Conservation (phyloP, 2,888 invertebrate genomes). For the Temnothorax rugatulus region DNA sequence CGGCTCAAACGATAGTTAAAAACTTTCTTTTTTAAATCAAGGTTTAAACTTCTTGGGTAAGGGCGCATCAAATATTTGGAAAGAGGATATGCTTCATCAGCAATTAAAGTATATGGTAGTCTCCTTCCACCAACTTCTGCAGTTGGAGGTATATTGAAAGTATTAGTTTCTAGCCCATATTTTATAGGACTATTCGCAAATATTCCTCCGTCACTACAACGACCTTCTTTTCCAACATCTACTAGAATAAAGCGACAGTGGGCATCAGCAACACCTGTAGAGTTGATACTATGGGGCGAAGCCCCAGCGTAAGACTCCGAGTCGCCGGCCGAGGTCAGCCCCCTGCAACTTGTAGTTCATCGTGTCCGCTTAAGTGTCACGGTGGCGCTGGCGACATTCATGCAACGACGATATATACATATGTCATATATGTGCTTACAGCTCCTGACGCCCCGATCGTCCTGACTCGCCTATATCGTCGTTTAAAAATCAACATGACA, state of each 20-base stretch:
- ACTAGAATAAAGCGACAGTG: neutral
- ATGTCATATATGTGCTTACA: no score
- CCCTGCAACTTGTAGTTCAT: no score
- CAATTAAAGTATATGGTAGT: neutral
- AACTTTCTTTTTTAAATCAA: constrained; percentile 9
- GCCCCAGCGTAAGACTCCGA: no score
- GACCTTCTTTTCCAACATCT: constrained; percentile 13
- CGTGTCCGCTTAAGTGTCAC: no score
- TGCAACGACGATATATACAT: no score
- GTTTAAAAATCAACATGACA: no score
- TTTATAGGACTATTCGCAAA: constrained; percentile 10
- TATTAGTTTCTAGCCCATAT: neutral
- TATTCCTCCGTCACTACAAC: constrained; percentile 5
- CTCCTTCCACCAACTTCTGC: neutral
- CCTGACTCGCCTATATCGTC: no score
- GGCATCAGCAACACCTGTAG: neutral
- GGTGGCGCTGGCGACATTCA: no score
- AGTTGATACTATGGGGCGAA: neutral
- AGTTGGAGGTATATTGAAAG: neutral
- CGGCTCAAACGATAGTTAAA: constrained; percentile 8
- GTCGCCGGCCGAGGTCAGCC: no score
- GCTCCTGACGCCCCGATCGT: no score
- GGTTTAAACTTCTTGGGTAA: neutral
- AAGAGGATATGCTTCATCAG: neutral
- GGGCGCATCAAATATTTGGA: constrained; percentile 1